Evolutionary conservation across 2,797 vertebrate genomes (phyloP), one percentile per base, ranked within the genome.

Genomic region (Tiaroga cobitis): DNA sequence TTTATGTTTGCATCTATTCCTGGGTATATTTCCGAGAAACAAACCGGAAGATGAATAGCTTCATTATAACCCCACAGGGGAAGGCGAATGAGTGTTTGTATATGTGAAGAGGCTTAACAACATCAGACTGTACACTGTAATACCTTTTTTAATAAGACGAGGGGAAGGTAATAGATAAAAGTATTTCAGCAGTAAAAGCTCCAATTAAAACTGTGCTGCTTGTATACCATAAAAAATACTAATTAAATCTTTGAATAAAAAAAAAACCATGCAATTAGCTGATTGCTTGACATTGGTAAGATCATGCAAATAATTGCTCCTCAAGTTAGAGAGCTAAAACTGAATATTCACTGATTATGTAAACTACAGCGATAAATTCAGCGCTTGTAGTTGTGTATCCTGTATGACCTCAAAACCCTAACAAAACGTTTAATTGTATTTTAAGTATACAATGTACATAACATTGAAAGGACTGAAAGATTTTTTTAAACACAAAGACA

Each of bases 41-140:
- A 78, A 54, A 21, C 10, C 46, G 37, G 46, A 87, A 80, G 81
- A 87, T 87, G 46, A 87, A 82, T 61, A 54, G 82, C 74, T 80
- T 85, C 79, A 85, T 81, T 59, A 87, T 59, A 68, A 84, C 56
- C 59, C 21, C n/a, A 75, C 19, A 63, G 59, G 69, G 79, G 15
- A 59, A 21, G 73, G 43, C n/a, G 13, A 80, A 65, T 80, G 41
- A 24, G 29, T 73, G 46, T 80, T 80, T 80, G 68, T 75, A 56
- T 37, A 29, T 83, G 46, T 56, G 61, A 68, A 78, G 37, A 46
- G 70, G 59, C 29, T 73, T 80, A 37, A 69, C 74, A 82, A 80
- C 78, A 54, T 59, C 54, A 67, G 2, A 39, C 49, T 75, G 37
- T 29, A 72, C 41, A 74, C 68, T 54, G 54, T 75, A 76, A 76